phyloP scores from a whole-genome alignment of 2,888 invertebrate species.

The Brachyptera putata region DNA sequence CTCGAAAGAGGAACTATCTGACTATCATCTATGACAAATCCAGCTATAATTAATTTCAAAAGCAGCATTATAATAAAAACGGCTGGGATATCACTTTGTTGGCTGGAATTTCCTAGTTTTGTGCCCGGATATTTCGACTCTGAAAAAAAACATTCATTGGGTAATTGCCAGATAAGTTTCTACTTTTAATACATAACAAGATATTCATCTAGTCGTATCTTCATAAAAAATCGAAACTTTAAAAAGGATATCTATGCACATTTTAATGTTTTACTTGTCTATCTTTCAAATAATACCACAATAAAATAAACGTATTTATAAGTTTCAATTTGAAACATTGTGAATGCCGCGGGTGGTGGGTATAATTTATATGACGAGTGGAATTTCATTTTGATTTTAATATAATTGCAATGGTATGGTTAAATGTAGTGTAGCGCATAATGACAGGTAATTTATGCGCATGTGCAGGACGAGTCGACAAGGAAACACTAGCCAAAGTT shows the following conservation, averaged over 20 bases:
- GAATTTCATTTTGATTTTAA: too few species aligned
- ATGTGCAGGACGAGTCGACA: constrained; percentile 4
- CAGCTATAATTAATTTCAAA: constrained; percentile 4
- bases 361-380: too few species aligned
- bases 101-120: background rate
- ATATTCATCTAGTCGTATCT: too few species aligned
- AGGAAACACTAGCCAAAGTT: background rate
- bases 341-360: too few species aligned
- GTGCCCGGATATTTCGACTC: background rate
- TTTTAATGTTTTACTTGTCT: too few species aligned
- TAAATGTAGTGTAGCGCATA: too few species aligned
- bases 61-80: background rate
- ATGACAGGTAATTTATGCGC: too few species aligned
- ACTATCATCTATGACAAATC: background rate
- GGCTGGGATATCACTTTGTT: background rate
- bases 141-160: background rate
- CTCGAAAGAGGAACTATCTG: background rate
- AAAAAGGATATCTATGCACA: too few species aligned
- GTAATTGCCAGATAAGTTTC: background rate
- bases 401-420: too few species aligned
- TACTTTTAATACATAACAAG: background rate
- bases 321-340: too few species aligned
- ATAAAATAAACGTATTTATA: too few species aligned
- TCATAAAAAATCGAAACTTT: background rate
- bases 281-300: too few species aligned